Evolutionary conservation across 2,113 vertebrate species (phyloP).

Genomic region (Oryzias melastigma): DNA sequence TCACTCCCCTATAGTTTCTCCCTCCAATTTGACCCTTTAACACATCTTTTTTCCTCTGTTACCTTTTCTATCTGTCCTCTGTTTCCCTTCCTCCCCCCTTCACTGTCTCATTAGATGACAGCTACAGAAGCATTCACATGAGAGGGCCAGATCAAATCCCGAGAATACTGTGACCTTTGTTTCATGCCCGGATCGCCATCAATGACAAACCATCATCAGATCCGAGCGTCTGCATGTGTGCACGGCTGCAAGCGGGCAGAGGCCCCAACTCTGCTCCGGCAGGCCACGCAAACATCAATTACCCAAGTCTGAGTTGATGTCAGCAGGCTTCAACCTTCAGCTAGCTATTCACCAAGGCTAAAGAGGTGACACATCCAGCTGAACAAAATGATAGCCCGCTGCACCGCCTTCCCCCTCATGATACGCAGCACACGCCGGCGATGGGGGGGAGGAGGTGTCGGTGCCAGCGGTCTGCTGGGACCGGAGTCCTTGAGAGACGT

Average conservation of each 20-base stretch:
- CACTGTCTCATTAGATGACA: constrained; percentile 72
- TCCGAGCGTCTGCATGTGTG: constrained; percentile 37
- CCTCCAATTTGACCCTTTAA: constrained; percentile 2
- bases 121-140: constrained; percentile 57
- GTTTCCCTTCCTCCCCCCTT: constrained; percentile 28
- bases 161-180: constrained; percentile 69
- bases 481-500: constrained; percentile 59
- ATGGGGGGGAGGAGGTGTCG: constrained; percentile 8
- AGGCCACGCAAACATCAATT: constrained; percentile 13
- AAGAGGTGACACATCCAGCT: constrained; percentile 55
- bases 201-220: constrained; percentile 72
- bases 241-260: constrained; percentile 8
- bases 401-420: constrained; percentile 21
- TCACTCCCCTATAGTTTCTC: neutral
- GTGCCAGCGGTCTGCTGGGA: constrained; percentile 25
- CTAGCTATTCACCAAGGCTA: constrained; percentile 56
- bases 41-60: constrained; percentile 33
- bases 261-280: constrained; percentile 27
- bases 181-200: constrained; percentile 64
- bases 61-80: constrained; percentile 34
- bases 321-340: constrained; percentile 61
- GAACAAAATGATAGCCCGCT: constrained; percentile 51
- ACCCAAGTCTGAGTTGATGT: constrained; percentile 41
- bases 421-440: constrained; percentile 31
- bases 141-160: constrained; percentile 70